Percentiles rank a stretch among this genome's conserved stretches.
phyloP scores from a whole-genome alignment of 64 coral and sea anemone genomes.

The Montipora sp. region DNA sequence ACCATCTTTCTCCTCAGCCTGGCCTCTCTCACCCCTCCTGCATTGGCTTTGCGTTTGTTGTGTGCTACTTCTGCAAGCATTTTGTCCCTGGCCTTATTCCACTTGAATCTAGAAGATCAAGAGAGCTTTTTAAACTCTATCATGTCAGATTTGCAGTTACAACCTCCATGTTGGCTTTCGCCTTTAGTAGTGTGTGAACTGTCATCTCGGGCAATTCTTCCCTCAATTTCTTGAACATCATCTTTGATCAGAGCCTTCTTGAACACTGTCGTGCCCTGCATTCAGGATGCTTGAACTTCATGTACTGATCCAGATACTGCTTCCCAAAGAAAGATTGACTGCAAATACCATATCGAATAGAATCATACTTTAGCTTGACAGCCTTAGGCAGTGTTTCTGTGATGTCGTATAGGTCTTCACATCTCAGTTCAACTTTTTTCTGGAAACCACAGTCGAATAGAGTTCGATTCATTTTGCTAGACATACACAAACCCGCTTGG shows the following conservation, averaged over 20 bases:
- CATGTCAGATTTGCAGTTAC: not conserved
- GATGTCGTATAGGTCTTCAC: not conserved
- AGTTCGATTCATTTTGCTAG: not conserved
- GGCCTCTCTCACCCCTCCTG: slow-evolving; percentile 9
- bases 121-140: not conserved
- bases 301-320: too few species aligned
- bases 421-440: not conserved
- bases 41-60: slow-evolving; percentile 48
- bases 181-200: not conserved
- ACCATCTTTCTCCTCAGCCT: slow-evolving; percentile 59
- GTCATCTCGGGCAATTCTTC: not conserved
- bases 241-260: slow-evolving; percentile 6
- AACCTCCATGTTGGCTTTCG: not conserved
- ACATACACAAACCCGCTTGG: not conserved
- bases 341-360: too few species aligned
- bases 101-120: slow-evolving; percentile 48
- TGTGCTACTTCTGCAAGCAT: not conserved
- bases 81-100: slow-evolving; percentile 26
- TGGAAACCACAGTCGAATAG: not conserved
- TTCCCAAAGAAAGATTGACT: too few species aligned
- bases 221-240: slow-evolving; percentile 47
- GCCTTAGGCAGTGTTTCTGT: slow-evolving; percentile 12
- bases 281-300: not conserved
- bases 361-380: not conserved
- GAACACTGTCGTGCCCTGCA: not conserved